A percentile compares a stretch with the other conserved stretches of the same genome.
Evolutionary conservation across 2,888 invertebrate genomes (phyloP).

Genomic region (Leptinotarsa rubiginosa): DNA sequence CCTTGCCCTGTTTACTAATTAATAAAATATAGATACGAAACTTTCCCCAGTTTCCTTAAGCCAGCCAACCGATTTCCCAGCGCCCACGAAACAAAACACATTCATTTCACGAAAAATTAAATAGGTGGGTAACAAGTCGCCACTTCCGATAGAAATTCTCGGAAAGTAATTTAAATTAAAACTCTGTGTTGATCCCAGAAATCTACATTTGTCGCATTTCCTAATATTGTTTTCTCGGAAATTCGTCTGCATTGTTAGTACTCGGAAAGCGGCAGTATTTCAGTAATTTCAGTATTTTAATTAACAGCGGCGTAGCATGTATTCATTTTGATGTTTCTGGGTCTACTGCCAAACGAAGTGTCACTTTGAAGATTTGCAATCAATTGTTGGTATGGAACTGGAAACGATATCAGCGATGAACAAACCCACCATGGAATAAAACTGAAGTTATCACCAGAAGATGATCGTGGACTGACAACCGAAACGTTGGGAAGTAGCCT

Average conservation of each 20-base stretch:
- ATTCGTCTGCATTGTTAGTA: conserved; percentile 24
- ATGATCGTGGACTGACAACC: too few species aligned
- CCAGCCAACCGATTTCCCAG: background rate
- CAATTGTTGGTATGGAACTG: too few species aligned
- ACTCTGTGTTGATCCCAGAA: conserved; percentile 21
- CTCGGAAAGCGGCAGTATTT: conserved; percentile 14
- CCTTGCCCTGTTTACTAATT: background rate
- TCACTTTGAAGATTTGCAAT: too few species aligned
- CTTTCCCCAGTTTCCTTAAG: background rate
- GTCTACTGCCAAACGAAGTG: too few species aligned
- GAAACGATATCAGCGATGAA: too few species aligned
- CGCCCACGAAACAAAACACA: background rate
- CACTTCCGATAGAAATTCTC: conserved; percentile 15
- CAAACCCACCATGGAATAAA: too few species aligned
- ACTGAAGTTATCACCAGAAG: too few species aligned
- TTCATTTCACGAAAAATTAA: background rate
- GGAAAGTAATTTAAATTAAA: conserved; percentile 28
- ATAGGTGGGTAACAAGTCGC: background rate
- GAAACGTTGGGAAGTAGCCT: too few species aligned
- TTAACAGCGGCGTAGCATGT: conserved; percentile 9
- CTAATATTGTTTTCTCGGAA: conserved; percentile 21
- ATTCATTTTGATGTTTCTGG: background rate
- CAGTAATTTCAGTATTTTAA: conserved; percentile 22
- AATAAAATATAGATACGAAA: background rate
- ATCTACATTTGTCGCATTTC: conserved; percentile 27